Percentiles rank a stretch among this genome's conserved stretches.
Evolutionary conservation across 2,888 invertebrate species (phyloP).

Genomic region (Thera obeliscata): DNA sequence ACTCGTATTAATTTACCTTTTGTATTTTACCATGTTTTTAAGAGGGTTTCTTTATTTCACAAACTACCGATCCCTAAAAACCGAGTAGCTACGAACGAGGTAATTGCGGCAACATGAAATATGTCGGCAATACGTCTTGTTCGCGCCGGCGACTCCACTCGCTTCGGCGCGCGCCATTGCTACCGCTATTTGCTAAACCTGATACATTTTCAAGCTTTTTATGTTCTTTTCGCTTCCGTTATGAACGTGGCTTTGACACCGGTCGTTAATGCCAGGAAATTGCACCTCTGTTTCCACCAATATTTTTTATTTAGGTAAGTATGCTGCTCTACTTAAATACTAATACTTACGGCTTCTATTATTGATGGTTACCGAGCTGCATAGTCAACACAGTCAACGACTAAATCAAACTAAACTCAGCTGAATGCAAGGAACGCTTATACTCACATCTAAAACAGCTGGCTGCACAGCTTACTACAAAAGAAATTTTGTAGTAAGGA

Average conservation of each 20-base stretch:
- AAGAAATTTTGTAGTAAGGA: too few species aligned
- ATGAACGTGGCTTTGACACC: neutral
- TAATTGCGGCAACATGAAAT: constrained; percentile 60
- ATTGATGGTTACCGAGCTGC: too few species aligned
- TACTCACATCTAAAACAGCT: too few species aligned
- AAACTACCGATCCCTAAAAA: constrained; percentile 27
- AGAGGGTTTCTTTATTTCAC: neutral
- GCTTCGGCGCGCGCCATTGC: constrained; percentile 23
- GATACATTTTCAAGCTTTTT: constrained; percentile 8
- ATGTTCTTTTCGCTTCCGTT: neutral
- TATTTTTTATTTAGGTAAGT: too few species aligned
- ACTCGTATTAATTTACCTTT: neutral
- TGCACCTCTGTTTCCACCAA: neutral
- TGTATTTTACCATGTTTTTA: neutral
- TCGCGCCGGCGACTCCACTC: constrained; percentile 38
- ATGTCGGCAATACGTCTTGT: constrained; percentile 50
- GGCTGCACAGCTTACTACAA: too few species aligned
- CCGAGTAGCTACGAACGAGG: constrained; percentile 34
- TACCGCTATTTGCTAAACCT: constrained; percentile 13
- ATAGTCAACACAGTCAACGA: too few species aligned
- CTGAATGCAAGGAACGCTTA: too few species aligned
- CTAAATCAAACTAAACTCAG: too few species aligned
- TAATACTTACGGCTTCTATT: too few species aligned
- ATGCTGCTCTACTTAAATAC: too few species aligned
- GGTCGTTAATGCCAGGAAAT: neutral